These are phyloP conservation scores for Archips crataeganus DNA, from an alignment of 2,888 invertebrate genomes.

Conservation along the genomic window DNA sequence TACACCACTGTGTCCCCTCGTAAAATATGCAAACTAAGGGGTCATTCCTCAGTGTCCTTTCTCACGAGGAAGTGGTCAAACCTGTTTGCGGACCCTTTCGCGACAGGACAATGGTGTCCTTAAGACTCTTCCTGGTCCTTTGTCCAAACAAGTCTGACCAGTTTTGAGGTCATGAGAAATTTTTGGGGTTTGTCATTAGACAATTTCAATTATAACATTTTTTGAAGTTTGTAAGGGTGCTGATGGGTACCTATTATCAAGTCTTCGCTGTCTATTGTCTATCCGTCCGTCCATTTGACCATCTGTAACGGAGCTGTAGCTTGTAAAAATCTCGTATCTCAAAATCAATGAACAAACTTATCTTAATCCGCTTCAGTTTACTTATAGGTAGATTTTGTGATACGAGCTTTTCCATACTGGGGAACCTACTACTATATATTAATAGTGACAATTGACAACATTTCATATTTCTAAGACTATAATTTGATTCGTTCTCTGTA, in stretches of 20 bases:
- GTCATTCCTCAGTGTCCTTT: slow-evolving; percentile 74
- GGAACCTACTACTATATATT: too few relatives aligned
- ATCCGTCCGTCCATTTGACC: too few relatives aligned
- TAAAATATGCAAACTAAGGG: slow-evolving; percentile 71
- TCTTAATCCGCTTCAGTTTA: too few relatives aligned
- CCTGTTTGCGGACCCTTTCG: slow-evolving; percentile 75
- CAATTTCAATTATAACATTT: neutral
- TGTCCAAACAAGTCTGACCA: slow-evolving; percentile 80
- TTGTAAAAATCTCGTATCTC: too few relatives aligned
- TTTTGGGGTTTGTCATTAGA: slow-evolving; percentile 22
- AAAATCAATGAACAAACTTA: too few relatives aligned
- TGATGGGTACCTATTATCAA: neutral
- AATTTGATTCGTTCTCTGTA: too few relatives aligned
- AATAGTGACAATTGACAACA: too few relatives aligned
- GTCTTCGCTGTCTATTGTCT: too few relatives aligned
- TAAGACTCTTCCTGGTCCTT: slow-evolving; percentile 58
- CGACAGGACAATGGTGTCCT: slow-evolving; percentile 67
- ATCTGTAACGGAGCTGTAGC: too few relatives aligned
- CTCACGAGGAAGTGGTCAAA: slow-evolving; percentile 75
- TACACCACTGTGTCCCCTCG: slow-evolving; percentile 51
- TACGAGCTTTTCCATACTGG: too few relatives aligned
- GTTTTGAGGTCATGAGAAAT: slow-evolving; percentile 67
- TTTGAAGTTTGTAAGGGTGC: neutral
- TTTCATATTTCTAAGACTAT: too few relatives aligned
- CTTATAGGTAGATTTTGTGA: too few relatives aligned